A percentile compares a stretch with the other conserved stretches of the same genome.
phyloP scores from a whole-genome alignment of 2,888 invertebrate genomes.

The Flexamia atlantica region DNA sequence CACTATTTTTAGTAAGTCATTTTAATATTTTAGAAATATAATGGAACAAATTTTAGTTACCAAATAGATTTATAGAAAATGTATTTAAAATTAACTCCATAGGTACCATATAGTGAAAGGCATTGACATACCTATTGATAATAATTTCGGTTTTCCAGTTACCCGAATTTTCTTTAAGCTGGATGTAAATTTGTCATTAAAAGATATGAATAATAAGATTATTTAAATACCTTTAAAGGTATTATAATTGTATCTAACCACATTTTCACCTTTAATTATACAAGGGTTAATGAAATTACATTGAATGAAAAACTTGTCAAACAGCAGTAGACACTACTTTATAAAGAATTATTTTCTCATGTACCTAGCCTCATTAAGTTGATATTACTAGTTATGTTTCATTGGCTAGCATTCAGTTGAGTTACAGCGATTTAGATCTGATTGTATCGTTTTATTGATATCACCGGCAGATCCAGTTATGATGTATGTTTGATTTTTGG shows the following conservation, averaged over 20 bases:
- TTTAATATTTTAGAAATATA: slow-evolving; percentile 12
- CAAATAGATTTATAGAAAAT: slow-evolving; percentile 34
- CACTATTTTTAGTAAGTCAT: slow-evolving; percentile 23
- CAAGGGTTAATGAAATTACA: too few relatives aligned
- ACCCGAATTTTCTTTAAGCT: background rate
- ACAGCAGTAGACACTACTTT: too few relatives aligned
- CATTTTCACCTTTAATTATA: too few relatives aligned
- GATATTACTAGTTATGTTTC: background rate
- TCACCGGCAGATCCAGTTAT: slow-evolving; percentile 47
- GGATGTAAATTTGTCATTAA: too few relatives aligned
- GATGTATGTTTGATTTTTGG: slow-evolving; percentile 7
- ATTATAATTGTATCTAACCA: too few relatives aligned
- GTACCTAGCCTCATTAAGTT: background rate
- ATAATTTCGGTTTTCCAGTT: background rate
- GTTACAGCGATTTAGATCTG: background rate
- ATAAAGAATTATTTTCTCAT: background rate
- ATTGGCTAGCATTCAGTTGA: slow-evolving; percentile 4
- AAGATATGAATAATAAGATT: too few relatives aligned
- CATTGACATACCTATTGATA: background rate
- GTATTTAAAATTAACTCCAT: background rate
- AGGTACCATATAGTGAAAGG: background rate
- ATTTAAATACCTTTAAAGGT: too few relatives aligned
- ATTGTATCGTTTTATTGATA: background rate
- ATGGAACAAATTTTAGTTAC: slow-evolving; percentile 12
- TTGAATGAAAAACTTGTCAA: too few relatives aligned